Base-by-base conservation (phyloP, 2,113 vertebrate species). In the Tetrao urogallus region DNA sequence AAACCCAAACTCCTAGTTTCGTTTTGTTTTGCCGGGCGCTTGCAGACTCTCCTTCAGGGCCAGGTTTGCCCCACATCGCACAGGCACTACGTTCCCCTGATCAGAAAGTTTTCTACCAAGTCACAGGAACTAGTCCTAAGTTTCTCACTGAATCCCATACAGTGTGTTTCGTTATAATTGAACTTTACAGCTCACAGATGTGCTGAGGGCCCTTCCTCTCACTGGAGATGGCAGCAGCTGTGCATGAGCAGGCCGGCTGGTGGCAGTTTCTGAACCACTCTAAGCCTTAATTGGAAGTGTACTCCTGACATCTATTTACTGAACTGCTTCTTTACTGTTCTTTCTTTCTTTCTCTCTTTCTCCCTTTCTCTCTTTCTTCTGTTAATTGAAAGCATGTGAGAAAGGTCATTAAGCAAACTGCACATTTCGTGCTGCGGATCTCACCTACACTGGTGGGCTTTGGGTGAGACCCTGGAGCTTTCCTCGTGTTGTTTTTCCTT, bases 221-320 rank as follows among this genome's bases (percentile, higher is more conserved):
- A 8, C 40, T 27, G n/a, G n/a, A 65, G 52, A 28, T 15, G 71
- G 82, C 79, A 69, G 30, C 71, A 66, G 61, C 38, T 91, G n/a
- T 60, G 47, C 0, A 0, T 75, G 61, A 64, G 73, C 82, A 73
- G 76, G 79, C 65, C 91, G 77, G 22, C 65, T 93, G 77, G 22
- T 90, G 92, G 88, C 80, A 81, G 91, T 93, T 94, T 89, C 75
- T 91, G 52, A 78, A 81, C 43, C n/a, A 32, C 12, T 71, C 82
- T 73, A 57, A 7, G 17, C 21, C 58, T 93, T 84, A 73, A 93
- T 32, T 58, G 86, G 43, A 72, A 89, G 58, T 32, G 45, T 38
- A 87, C 21, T 73, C 66, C 32, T 21, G 16, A 16, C 17, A 63
- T 75, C 24, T 75, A 25, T 69, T 57, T 79, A 84, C 27, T 50